phyloP scores from a whole-genome alignment of 2,113 vertebrate species.

The Elephantulus edwardii region DNA sequence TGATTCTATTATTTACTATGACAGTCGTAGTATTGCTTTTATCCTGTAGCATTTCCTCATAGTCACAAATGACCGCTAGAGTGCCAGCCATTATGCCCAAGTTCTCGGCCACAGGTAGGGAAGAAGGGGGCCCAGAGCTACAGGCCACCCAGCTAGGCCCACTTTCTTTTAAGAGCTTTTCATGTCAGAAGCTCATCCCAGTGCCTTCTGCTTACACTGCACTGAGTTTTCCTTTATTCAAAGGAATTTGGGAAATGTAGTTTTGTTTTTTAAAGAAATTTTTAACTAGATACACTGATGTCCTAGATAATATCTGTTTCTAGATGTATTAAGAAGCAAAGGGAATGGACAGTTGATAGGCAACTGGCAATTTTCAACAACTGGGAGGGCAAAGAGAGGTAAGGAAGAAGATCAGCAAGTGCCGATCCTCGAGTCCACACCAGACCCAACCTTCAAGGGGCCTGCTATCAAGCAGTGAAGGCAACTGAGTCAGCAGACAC shows the following conservation, averaged over 20 bases:
- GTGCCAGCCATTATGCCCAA: not conserved
- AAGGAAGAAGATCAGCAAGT: not conserved
- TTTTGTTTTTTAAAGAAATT: not conserved
- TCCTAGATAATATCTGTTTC: not conserved
- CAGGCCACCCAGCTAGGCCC: not conserved
- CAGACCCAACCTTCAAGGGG: not conserved
- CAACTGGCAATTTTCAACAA: not conserved
- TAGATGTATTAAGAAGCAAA: not conserved
- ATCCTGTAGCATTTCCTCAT: not conserved
- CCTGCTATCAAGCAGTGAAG: not conserved
- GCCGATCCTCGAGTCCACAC: rapidly evolving
- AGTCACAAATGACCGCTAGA: not conserved
- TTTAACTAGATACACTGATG: not conserved
- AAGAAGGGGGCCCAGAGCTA: not conserved
- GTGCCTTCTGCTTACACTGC: not conserved
- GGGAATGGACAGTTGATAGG: not conserved
- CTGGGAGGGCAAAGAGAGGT: not conserved
- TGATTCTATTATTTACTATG: not conserved
- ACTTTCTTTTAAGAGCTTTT: not conserved
- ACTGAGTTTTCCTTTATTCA: not conserved
- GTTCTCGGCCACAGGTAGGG: not conserved
- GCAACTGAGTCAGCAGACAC: not conserved
- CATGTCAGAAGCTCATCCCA: not conserved
- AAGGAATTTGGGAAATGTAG: not conserved
- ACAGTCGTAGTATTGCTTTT: not conserved